A percentile compares a stretch with the other conserved stretches of the same genome.
Evolutionary conservation across 2,888 invertebrate species (phyloP).

Genomic region (Metacarcinus magister): DNA sequence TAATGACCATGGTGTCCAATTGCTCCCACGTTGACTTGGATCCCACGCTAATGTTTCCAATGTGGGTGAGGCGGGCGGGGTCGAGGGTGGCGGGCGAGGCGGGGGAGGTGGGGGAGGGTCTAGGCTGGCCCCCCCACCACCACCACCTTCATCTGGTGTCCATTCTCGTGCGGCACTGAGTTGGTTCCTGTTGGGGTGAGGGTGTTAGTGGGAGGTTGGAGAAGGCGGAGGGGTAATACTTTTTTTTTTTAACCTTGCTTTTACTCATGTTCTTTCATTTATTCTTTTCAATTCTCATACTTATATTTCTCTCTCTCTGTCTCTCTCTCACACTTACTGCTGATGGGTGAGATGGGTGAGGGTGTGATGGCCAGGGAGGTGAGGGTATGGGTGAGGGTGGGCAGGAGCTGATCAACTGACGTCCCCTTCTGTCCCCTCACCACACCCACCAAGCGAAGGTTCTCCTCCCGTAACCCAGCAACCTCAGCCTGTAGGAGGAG

Average conservation of each 20-base stretch:
- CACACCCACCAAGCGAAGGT: slow-evolving; percentile 57
- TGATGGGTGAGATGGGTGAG: not conserved
- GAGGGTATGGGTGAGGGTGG: slow-evolving; percentile 72
- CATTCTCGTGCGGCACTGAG: not conserved
- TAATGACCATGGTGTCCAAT: slow-evolving; percentile 68
- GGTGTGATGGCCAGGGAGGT: slow-evolving; percentile 57
- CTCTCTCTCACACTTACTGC: not conserved
- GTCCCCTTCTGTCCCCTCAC: slow-evolving; percentile 71
- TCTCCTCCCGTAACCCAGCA: slow-evolving; percentile 72
- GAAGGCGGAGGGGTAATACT: not conserved
- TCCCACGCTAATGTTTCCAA: slow-evolving; percentile 76
- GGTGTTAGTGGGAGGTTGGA: not conserved
- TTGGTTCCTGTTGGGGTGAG: not conserved
- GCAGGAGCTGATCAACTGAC: slow-evolving; percentile 62
- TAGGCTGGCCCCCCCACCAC: not conserved
- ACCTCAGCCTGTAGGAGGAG: slow-evolving; percentile 68
- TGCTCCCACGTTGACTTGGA: slow-evolving; percentile 79
- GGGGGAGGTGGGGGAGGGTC: slow-evolving; percentile 16
- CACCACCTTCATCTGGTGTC: not conserved
- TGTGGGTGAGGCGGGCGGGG: slow-evolving; percentile 58
- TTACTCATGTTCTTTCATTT: not conserved
- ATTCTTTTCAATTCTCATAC: not conserved
- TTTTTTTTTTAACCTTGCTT: not conserved
- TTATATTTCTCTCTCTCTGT: not conserved
- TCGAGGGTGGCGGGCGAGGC: not conserved